phyloP scores from a whole-genome alignment of 2,113 vertebrate species.

The Camelus dromedarius region DNA sequence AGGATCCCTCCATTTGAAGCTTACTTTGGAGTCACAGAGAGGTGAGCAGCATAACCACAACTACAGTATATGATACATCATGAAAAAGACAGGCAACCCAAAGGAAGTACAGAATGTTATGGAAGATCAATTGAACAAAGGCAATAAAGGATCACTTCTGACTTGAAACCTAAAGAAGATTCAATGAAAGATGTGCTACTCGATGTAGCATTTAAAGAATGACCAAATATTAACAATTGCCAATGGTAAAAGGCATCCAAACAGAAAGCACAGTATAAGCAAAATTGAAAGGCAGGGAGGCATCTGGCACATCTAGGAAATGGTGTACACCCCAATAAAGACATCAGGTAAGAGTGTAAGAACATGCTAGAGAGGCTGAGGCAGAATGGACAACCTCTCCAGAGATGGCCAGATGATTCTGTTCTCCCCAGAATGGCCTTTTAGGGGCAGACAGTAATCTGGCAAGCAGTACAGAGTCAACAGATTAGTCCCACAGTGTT shows the following conservation, averaged over 20 bases:
- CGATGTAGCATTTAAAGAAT: background rate
- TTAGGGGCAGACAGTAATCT: background rate
- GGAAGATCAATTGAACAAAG: background rate
- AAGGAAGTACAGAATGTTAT: background rate
- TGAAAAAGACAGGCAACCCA: background rate
- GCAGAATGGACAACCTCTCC: background rate
- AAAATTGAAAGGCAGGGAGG: background rate
- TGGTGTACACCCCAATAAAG: background rate
- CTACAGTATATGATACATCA: too few species aligned
- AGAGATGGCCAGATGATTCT: too few species aligned
- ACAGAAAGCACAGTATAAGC: background rate
- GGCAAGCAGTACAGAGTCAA: background rate
- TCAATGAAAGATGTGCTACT: background rate
- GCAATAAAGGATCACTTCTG: background rate
- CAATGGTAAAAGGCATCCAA: background rate
- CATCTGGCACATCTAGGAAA: background rate
- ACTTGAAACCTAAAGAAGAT: background rate
- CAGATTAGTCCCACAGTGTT: background rate
- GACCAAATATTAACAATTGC: background rate
- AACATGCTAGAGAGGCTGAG: background rate
- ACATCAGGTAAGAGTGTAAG: background rate
- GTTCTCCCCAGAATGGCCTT: too few species aligned
- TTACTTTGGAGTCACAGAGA: background rate
- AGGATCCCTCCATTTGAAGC: background rate
- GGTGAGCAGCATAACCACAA: background rate